Base-by-base conservation (phyloP, 2,888 invertebrate species). In the Meandrusa payeni region DNA sequence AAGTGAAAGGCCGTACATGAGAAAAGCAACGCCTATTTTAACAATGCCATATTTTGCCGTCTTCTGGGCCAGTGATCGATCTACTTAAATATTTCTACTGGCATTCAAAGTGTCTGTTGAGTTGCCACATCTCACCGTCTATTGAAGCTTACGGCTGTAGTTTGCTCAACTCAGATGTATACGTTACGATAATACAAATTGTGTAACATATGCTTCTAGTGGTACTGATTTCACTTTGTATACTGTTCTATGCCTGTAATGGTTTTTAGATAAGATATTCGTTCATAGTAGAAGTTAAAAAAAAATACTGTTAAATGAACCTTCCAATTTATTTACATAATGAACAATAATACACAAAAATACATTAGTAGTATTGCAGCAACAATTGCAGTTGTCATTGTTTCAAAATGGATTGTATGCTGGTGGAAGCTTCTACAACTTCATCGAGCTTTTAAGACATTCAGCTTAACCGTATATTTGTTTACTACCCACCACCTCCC, bases 1-100 rank as follows among this genome's bases (percentile, higher is more conserved):
- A 73, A 85, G 85, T 85, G 85, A 85, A 85, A 85, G 85, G 85
- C 72, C 63, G 65, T 74, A 79, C 78, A 85, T 85, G 85, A 83
- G 85, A 85, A 85, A 82, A 77, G 73, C 71, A 71, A 77, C 78
- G 79, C 78, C 73, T 76, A 70, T 72, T 76, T 59, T 73, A 77
- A 86, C 85, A 86, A 86, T 85, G 75, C 78, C 67, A 78, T 76
- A 81, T 79, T 81, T 80, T 75, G 77, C 75, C 72, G 77, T 78
- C 81, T 72, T 71, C 76, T 73, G 66, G 68, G 64, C 70, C 61
- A 63, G 68, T 83, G 85, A 85, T 85, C 78, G 85, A 86, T 85
- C 76, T 75, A 62, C 57, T 65, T 75, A 76, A 80, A 82, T 82
- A 80, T 81, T 72, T 67, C 61, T 64, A 64, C 65, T 54, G 58